Evolutionary conservation across 1,140 invertebrate species (phyloP).

Genomic region (Bombus confusus): DNA sequence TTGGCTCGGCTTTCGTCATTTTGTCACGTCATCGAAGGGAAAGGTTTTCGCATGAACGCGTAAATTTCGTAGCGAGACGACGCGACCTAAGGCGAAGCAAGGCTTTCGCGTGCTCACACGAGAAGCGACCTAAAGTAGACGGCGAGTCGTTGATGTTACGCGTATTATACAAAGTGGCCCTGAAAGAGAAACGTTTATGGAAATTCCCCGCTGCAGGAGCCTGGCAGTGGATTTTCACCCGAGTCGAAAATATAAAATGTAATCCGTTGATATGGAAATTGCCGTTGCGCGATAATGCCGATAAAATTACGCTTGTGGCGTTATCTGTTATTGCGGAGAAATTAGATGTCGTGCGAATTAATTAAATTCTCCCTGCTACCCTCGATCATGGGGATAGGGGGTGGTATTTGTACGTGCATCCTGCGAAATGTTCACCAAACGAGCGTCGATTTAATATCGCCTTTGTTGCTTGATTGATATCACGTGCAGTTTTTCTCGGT

Average conservation of each 20-base stretch:
- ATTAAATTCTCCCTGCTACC: conserved; percentile 24
- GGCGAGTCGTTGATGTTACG: background rate
- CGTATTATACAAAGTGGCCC: background rate
- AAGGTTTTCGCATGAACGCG: background rate
- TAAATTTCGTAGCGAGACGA: background rate
- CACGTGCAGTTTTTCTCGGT: background rate
- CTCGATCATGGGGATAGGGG: background rate
- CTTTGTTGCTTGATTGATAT: background rate
- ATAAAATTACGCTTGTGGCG: conserved; percentile 15
- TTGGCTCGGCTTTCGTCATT: background rate
- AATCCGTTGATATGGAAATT: conserved; percentile 38
- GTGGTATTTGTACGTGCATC: background rate
- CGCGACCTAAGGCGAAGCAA: background rate
- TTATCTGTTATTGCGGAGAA: conserved; percentile 40
- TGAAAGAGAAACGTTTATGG: background rate
- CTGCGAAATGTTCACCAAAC: background rate
- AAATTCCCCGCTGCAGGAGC: background rate
- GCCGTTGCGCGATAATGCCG: background rate
- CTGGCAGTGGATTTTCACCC: background rate
- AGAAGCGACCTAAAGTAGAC: background rate
- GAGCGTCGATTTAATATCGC: background rate
- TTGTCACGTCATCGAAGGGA: background rate
- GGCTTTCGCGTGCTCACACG: background rate
- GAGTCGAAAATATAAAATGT: conserved; percentile 10
- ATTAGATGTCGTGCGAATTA: conserved; percentile 39